Conservation (phyloP, 2,888 invertebrate genomes). For the Sceliomorpha sp. region DNA sequence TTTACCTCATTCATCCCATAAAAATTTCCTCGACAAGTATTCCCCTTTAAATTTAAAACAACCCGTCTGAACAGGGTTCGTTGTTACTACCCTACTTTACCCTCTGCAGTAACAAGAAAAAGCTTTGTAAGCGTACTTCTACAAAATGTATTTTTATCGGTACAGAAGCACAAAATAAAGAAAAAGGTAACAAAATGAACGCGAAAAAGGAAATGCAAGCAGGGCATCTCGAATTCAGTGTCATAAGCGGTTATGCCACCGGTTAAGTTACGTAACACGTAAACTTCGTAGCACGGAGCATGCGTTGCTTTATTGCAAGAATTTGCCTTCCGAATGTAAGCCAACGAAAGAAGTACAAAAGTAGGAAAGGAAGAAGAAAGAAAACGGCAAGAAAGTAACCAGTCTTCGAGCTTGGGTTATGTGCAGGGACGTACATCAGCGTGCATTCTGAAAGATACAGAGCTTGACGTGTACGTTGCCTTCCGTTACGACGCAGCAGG, state of each 20-base stretch:
- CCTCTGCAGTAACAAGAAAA: no score
- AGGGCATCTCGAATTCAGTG: conserved; percentile 30
- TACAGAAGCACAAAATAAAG: conserved; percentile 9
- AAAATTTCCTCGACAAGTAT: no score
- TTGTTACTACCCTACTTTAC: no score
- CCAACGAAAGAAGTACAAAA: conserved; percentile 25
- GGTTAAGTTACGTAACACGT: conserved; percentile 31
- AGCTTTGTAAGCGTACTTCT: background rate
- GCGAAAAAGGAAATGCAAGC: conserved; percentile 19
- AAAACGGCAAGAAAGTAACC: conserved; percentile 23
- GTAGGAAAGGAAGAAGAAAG: conserved; percentile 20
- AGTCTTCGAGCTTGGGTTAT: conserved; percentile 50
- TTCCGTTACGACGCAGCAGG: conserved; percentile 2
- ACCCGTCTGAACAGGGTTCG: no score
- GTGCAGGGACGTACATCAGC: conserved; percentile 29
- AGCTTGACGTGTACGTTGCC: conserved; percentile 13
- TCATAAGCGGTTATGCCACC: conserved; percentile 30
- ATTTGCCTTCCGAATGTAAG: conserved; percentile 36
- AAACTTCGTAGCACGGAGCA: conserved; percentile 58
- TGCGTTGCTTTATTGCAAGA: conserved; percentile 62
- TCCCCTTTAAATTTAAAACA: no score
- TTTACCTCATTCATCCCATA: no score
- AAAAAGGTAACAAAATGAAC: conserved; percentile 18
- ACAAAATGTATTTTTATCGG: conserved; percentile 18
- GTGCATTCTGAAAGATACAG: conserved; percentile 30